Percentiles rank a stretch among this genome's conserved stretches.
phyloP scores from a whole-genome alignment of 2,113 vertebrate species.

The Axis porcinus region DNA sequence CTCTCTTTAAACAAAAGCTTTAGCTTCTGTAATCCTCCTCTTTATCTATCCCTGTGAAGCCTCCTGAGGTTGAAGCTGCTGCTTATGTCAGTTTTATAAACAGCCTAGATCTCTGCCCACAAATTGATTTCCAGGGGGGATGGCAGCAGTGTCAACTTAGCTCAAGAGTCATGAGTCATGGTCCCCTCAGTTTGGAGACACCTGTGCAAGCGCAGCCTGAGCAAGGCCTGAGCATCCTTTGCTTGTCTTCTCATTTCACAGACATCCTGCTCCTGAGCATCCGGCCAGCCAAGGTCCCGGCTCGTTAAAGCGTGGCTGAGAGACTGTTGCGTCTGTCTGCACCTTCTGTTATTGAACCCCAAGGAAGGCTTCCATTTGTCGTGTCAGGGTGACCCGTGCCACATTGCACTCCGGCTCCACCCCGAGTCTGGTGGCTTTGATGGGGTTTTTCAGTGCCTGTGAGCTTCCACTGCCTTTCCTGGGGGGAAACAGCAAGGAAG shows the following conservation, averaged over 20 bases:
- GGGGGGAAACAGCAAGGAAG: not conserved
- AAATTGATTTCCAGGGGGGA: conserved; percentile 63
- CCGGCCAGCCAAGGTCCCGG: conserved; percentile 14
- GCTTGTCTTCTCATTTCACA: conserved; percentile 26
- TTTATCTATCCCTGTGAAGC: conserved; percentile 76
- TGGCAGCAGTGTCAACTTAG: not conserved
- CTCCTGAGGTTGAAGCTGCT: conserved; percentile 72
- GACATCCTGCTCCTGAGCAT: conserved; percentile 11
- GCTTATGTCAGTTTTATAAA: conserved; percentile 71
- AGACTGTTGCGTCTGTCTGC: conserved; percentile 44
- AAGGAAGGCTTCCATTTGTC: conserved; percentile 42
- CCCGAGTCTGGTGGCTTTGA: not conserved
- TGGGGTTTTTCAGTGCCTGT: not conserved
- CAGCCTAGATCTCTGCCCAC: conserved; percentile 39
- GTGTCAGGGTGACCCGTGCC: not conserved
- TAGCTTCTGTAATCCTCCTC: conserved; percentile 79
- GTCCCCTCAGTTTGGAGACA: not conserved
- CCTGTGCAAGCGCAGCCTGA: not conserved
- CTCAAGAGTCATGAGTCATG: conserved; percentile 3
- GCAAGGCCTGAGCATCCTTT: not conserved
- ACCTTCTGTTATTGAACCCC: conserved; percentile 63
- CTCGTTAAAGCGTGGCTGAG: conserved; percentile 46
- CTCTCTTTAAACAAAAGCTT: conserved; percentile 84
- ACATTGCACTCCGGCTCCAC: not conserved
- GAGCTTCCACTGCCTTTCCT: not conserved